Percentiles rank a stretch among this genome's conserved stretches.
phyloP scores from a whole-genome alignment of 2,113 vertebrate species.

The Talpa occidentalis region DNA sequence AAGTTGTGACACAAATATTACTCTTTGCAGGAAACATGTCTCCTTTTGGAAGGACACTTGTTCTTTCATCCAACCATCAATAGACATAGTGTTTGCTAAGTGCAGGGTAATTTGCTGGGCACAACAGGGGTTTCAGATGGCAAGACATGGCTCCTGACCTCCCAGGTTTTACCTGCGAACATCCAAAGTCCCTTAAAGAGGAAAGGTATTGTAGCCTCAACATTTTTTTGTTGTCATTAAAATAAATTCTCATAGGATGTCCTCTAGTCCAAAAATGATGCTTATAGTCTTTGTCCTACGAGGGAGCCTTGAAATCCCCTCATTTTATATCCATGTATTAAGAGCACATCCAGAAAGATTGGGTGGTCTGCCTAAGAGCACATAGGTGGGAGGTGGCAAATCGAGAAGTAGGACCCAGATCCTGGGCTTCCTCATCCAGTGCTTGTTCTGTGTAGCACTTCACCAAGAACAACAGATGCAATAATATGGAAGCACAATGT shows the following conservation, averaged over 20 bases:
- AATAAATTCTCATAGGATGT: constrained; percentile 44
- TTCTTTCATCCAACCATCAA: constrained; percentile 49
- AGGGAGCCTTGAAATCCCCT: constrained; percentile 18
- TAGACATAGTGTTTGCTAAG: constrained; percentile 45
- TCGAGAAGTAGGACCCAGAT: background rate
- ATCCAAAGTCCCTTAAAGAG: constrained; percentile 64
- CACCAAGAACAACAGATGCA: background rate
- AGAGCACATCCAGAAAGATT: background rate
- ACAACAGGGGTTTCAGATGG: background rate
- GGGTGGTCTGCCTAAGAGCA: background rate
- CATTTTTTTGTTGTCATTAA: constrained; percentile 56
- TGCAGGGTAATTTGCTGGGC: background rate
- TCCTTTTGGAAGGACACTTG: constrained; percentile 47
- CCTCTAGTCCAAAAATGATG: constrained; percentile 63
- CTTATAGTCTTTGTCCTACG: background rate
- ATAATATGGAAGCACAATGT: background rate
- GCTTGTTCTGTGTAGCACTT: background rate
- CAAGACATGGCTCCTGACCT: constrained; percentile 26
- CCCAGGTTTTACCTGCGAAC: constrained; percentile 58
- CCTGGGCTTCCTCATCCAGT: background rate
- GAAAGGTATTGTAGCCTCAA: constrained; percentile 47
- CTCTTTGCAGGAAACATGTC: constrained; percentile 36
- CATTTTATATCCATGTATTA: background rate
- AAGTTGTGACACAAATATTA: constrained; percentile 37
- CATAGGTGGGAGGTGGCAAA: background rate